Evolutionary conservation across 1,140 invertebrate species (phyloP), one percentile per base, ranked within the genome.

Genomic region (Thaumatotibia leucotreta): DNA sequence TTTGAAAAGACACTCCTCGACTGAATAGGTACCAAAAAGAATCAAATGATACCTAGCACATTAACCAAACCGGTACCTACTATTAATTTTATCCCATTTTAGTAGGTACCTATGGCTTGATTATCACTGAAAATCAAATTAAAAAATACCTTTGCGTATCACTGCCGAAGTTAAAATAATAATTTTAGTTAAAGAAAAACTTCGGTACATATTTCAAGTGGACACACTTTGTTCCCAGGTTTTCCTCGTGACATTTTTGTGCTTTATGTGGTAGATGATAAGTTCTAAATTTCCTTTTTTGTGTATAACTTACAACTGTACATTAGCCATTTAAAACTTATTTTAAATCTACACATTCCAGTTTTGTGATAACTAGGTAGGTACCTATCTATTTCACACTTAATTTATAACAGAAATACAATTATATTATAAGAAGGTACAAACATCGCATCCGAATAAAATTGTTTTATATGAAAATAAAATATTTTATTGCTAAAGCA

Each of bases 401-500:
- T 33, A 32, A 33, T 33, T n/a, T 29, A 23, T 62, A 33, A 17
- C 61, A 61, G 52, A n/a, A n/a, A 64, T 68, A 68, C 72, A 77
- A 72, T 73, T 75, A 71, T 74, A 67, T 61, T 49, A 66, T 70
- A 67, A 74, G 73, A 71, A 72, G 72, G 72, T 81, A 82, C 72
- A 80, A 75, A 75, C n/a, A 64, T 71, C 75, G 75, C 71, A 71
- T 76, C 69, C 70, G 68, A 75, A 77, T 75, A 31, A 32, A 33
- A 64, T 52, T 79, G 76, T 84, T 82, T 83, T 82, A 79, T 81
- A 86, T 76, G 80, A 67, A 84, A 88, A 85, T 82, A 82, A 81
- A 84, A 80, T 87, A 85, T 86, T 88, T 83, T 86, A 87, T 84
- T 83, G 83, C 82, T 83, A 79, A 77, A 69, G 58, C 58, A 49